Base-by-base conservation (phyloP, 2,888 invertebrate genomes). In the Drosophila limbata region DNA sequence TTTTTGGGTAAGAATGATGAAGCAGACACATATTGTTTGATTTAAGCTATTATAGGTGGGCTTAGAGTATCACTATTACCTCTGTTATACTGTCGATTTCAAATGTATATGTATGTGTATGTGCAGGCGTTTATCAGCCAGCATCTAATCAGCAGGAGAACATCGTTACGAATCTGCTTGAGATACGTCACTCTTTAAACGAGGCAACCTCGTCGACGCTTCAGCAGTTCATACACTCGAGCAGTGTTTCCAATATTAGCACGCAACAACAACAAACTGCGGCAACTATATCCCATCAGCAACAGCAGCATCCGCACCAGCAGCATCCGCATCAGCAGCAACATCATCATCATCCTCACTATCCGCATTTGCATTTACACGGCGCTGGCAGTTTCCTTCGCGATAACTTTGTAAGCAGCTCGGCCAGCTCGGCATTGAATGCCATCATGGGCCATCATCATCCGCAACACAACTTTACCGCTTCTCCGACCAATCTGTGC, bases 1-100 rank as follows among this genome's bases (percentile, higher is more conserved):
- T 99, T 98, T 93, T 94, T 99, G 77, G 98, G 98, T 97, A 94
- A 93, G 88, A 8, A 28, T 8, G 28, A 44, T 55, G 33, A 28
- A 11, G 21, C 5, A 25, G 17, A 37, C 13, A 33, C 13, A 6
- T n/a, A 9, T 25, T 11, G 51, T 44, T 42, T n/a, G 8, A 2
- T 28, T 28, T 28, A 28, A 2, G 10, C 9, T 31, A 28, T 8
- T 8, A 8, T 28, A 21, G 13, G 19, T 56, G 51, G 51, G 11
- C 5, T 10, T 37, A 57, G 57, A 8, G 28, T 2, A 8, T 28
- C 64, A 57, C 44, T 65, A 25, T 25, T 25, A 25, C 61, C 47
- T 56, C 42, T 63, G 53, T 77, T 35, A 45, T 60, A 60, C 33
- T 67, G 48, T 74, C 48, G 63, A 62, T 75, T 69, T 55, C 62